Conservation (phyloP, 2,888 invertebrate genomes). For the Pandemis corylana region DNA sequence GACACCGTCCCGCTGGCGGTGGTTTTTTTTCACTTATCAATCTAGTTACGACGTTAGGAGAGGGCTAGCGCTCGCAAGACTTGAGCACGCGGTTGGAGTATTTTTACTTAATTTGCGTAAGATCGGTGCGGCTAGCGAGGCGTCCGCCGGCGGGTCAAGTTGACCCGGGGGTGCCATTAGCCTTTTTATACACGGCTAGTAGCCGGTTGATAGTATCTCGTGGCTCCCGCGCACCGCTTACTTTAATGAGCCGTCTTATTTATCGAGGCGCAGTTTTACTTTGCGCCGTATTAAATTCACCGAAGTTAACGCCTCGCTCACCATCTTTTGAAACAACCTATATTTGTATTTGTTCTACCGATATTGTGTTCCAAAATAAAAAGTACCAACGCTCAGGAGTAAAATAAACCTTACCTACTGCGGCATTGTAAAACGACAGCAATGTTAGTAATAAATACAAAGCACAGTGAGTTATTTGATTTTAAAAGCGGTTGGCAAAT, state of each 20-base stretch:
- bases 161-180: slow-evolving; percentile 70
- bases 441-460: slow-evolving; percentile 33
- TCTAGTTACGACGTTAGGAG: slow-evolving; percentile 46
- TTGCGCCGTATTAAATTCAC: slow-evolving; percentile 46
- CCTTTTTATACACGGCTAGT: slow-evolving; percentile 72
- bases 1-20: slow-evolving; percentile 62
- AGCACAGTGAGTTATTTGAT: slow-evolving; percentile 31
- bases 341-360: slow-evolving; percentile 13
- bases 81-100: background rate
- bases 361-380: background rate
- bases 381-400: background rate
- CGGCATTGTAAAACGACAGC: slow-evolving; percentile 7
- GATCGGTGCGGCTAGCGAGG: slow-evolving; percentile 30
- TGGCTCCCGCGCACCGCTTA: slow-evolving; percentile 75
- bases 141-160: slow-evolving; percentile 48
- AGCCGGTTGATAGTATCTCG: slow-evolving; percentile 74
- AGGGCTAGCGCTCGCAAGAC: slow-evolving; percentile 2
- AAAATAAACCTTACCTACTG: background rate
- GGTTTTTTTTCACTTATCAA: slow-evolving; percentile 74
- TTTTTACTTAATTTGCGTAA: slow-evolving; percentile 36
- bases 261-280: slow-evolving; percentile 67
- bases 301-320: slow-evolving; percentile 47
- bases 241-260: slow-evolving; percentile 77
- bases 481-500: slow-evolving; percentile 37
- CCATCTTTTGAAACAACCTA: slow-evolving; percentile 40